Base-by-base conservation (phyloP, 2,113 vertebrate genomes). In the Engraulis encrasicolus region DNA sequence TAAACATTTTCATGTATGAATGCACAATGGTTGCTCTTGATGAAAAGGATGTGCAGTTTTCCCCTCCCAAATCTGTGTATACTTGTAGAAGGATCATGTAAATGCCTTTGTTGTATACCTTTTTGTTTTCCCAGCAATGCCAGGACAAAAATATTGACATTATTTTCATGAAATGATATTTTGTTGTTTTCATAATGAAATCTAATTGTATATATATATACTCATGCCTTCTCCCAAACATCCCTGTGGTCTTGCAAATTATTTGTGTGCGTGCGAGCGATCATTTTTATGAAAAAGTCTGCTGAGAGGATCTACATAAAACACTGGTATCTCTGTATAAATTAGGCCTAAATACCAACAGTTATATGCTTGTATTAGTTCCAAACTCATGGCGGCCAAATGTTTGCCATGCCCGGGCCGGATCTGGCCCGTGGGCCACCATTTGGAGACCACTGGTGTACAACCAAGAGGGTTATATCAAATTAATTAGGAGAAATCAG, bases 101-200 rank as follows among this genome's bases (percentile, higher is more conserved):
- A 86, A 91, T 92, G 90, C 87, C 90, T 93, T 93, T 86, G 82
- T 90, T 83, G 11, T 80, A 19, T 78, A 50, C 23, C 6, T 17
- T 52, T 90, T 91, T 91, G n/a, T 80, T 92, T 85, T 87, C 83
- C 61, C 36, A 54, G 27, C 54, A 83, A 89, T 90, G 89, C 87
- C 88, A 91, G 86, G 86, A 91, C 81, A 90, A 85, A 88, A 5
- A 77, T 90, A 89, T 92, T 79, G 71, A 88, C 79, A 71, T 15
- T 89, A 84, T 49, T 89, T 90, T 87, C 77, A 79, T 88, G 83
- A 83, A 74, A 34, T 34, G 27, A 2, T 91, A 89, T 89, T 84
- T 89, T 88, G 85, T 92, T 92, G 90, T 85, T 84, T 86, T 74
- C 18, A 91, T 92, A 86, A 71, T 87, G 90, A 91, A 87, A 83